These are phyloP conservation scores for Thaleichthys pacificus DNA, from an alignment of 2,797 vertebrate genomes.

Conservation along the genomic window DNA sequence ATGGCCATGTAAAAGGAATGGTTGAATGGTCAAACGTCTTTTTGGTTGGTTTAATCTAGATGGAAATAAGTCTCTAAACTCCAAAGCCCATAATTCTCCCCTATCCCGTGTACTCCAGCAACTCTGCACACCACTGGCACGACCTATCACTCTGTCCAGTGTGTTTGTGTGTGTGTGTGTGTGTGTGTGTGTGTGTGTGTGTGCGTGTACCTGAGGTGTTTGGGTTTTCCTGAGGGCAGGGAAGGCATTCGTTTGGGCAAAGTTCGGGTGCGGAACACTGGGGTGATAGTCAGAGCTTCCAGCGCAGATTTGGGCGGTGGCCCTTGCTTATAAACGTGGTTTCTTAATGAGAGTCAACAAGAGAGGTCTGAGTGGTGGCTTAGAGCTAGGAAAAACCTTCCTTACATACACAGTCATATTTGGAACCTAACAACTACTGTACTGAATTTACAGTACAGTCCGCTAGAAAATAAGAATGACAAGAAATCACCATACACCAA, in stretches of 20 bases:
- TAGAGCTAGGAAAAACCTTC: background rate
- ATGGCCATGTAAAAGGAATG: too few relatives aligned
- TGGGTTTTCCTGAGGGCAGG: conserved; percentile 53
- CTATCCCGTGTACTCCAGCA: conserved; percentile 47
- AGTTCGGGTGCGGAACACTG: conserved; percentile 56
- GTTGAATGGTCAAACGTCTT: too few relatives aligned
- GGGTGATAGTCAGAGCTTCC: conserved; percentile 64
- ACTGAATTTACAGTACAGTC: too few relatives aligned
- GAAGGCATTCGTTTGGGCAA: conserved; percentile 54
- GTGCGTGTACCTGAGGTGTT: conserved; percentile 56
- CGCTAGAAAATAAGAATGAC: too few relatives aligned
- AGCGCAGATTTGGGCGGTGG: conserved; percentile 56
- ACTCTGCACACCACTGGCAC: conserved; percentile 44
- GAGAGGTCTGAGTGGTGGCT: conserved; percentile 29
- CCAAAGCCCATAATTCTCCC: conserved; percentile 16
- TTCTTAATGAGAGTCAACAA: conserved; percentile 56
- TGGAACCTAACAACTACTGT: too few relatives aligned
- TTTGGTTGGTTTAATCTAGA: too few relatives aligned
- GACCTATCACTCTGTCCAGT: background rate
- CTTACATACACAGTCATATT: background rate
- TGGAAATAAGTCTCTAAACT: too few relatives aligned
- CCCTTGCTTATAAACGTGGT: conserved; percentile 55
- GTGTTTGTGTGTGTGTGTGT: conserved; percentile 22
- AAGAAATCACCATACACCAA: too few relatives aligned
- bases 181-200: conserved; percentile 24